A percentile compares a stretch with the other conserved stretches of the same genome.
phyloP scores from a whole-genome alignment of 2,888 invertebrate genomes.

The Drosophila tripunctata region DNA sequence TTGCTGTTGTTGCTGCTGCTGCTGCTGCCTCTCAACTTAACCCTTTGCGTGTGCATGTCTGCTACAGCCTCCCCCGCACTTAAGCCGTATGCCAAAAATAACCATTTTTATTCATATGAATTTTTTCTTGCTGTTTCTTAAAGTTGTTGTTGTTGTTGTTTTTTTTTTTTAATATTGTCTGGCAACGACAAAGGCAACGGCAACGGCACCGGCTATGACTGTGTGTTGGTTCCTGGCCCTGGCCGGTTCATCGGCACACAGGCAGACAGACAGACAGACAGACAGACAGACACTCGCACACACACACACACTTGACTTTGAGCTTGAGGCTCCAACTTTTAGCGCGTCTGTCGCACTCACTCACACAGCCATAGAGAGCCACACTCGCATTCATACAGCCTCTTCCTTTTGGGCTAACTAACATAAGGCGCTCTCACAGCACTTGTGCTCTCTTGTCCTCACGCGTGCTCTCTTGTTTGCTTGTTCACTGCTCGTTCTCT shows the following conservation, averaged over 20 bases:
- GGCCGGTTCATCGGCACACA: slow-evolving; percentile 57
- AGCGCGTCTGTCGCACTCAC: slow-evolving; percentile 22
- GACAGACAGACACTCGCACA: neutral
- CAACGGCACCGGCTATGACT: slow-evolving; percentile 26
- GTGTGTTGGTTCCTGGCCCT: slow-evolving; percentile 28
- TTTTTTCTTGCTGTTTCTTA: slow-evolving; percentile 9
- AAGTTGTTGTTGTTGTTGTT: too few species aligned
- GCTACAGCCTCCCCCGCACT: slow-evolving; percentile 45
- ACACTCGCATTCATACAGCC: slow-evolving; percentile 6
- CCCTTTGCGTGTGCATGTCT: slow-evolving; percentile 6
- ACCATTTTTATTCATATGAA: slow-evolving; percentile 15
- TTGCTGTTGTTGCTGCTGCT: slow-evolving; percentile 6
- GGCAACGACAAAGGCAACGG: slow-evolving; percentile 15
- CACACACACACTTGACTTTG: slow-evolving; percentile 53
- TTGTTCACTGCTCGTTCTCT: neutral
- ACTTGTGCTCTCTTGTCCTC: neutral
- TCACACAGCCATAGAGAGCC: neutral
- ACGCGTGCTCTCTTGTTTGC: neutral
- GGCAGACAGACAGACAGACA: too few species aligned
- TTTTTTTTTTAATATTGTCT: slow-evolving; percentile 27
- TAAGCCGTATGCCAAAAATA: slow-evolving; percentile 21
- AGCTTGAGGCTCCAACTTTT: slow-evolving; percentile 49
- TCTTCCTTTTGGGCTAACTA: slow-evolving; percentile 17
- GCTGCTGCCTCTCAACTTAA: neutral
- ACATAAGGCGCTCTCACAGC: slow-evolving; percentile 10